phyloP scores from a whole-genome alignment of 2,113 vertebrate genomes.

The Clarias macrocephalus region DNA sequence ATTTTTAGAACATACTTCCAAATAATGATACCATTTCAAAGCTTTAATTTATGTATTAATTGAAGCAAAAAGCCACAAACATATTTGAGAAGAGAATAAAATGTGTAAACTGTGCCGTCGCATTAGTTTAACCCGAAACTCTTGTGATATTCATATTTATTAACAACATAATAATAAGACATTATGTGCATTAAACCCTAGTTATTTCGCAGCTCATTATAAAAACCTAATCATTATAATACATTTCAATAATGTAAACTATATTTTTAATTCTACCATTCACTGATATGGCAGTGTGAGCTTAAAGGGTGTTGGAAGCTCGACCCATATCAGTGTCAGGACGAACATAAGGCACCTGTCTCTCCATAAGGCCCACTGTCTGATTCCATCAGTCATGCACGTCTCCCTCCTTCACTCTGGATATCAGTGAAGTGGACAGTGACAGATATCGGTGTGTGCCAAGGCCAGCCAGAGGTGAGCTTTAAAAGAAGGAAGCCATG shows the following conservation, averaged over 20 bases:
- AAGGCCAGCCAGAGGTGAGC: constrained; percentile 27
- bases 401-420: constrained; percentile 27
- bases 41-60: not conserved
- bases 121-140: not conserved
- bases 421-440: constrained; percentile 36
- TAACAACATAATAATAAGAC: not conserved
- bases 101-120: not conserved
- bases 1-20: not conserved
- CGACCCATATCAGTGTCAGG: constrained; percentile 18
- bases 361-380: constrained; percentile 2
- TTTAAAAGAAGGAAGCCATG: constrained; percentile 36
- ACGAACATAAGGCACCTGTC: constrained; percentile 11
- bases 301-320: not conserved
- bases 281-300: not conserved
- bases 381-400: constrained; percentile 25
- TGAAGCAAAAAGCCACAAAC: not conserved
- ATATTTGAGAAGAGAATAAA: not conserved
- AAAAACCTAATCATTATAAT: too few species aligned
- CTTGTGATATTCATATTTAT: not conserved
- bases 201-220: not conserved
- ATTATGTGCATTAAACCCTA: not conserved
- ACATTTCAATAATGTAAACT: too few species aligned
- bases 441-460: constrained; percentile 18
- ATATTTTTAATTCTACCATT: not conserved
- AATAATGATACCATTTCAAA: not conserved